A percentile compares a stretch with the other conserved stretches of the same genome.
These are phyloP conservation scores for Drosophila bunnanda DNA, from an alignment of 2,888 invertebrate genomes.

Conservation along the genomic window DNA sequence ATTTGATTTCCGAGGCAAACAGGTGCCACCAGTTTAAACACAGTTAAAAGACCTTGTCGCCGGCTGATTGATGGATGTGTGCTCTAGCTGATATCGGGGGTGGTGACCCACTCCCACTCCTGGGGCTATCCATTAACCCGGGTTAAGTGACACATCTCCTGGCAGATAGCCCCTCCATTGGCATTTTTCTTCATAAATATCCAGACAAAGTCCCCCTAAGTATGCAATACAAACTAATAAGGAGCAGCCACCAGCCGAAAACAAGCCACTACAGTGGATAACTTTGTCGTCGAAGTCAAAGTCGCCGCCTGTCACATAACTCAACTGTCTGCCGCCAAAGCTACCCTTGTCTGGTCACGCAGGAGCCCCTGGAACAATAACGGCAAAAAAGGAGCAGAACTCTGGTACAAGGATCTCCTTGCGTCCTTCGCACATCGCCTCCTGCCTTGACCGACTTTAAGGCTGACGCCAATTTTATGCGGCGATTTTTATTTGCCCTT, in stretches of 20 bases:
- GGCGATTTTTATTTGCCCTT: constrained; percentile 32
- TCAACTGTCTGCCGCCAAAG: constrained; percentile 77
- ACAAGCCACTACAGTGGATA: constrained; percentile 64
- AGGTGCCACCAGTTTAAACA: constrained; percentile 60
- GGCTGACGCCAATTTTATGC: constrained; percentile 82
- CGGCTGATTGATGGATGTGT: constrained; percentile 68
- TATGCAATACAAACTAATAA: constrained; percentile 76
- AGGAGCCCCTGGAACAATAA: constrained; percentile 43
- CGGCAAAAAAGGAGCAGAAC: constrained; percentile 7
- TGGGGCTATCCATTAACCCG: constrained; percentile 59
- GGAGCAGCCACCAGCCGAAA: constrained; percentile 56
- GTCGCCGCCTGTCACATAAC: constrained; percentile 74
- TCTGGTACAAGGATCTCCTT: constrained; percentile 9
- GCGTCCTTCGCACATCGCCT: constrained; percentile 33
- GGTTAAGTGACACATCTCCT: constrained; percentile 71
- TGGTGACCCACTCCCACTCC: constrained; percentile 1
- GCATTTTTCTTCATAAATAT: constrained; percentile 74
- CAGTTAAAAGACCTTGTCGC: constrained; percentile 59
- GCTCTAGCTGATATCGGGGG: constrained; percentile 27
- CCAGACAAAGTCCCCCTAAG: constrained; percentile 61
- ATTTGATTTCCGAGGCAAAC: constrained; percentile 56
- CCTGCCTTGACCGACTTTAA: constrained; percentile 77
- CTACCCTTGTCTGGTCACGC: constrained; percentile 75
- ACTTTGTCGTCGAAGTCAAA: constrained; percentile 33
- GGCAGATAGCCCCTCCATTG: constrained; percentile 48